phyloP scores from a whole-genome alignment of 2,797 vertebrate species.

The Tragopan temminckii region DNA sequence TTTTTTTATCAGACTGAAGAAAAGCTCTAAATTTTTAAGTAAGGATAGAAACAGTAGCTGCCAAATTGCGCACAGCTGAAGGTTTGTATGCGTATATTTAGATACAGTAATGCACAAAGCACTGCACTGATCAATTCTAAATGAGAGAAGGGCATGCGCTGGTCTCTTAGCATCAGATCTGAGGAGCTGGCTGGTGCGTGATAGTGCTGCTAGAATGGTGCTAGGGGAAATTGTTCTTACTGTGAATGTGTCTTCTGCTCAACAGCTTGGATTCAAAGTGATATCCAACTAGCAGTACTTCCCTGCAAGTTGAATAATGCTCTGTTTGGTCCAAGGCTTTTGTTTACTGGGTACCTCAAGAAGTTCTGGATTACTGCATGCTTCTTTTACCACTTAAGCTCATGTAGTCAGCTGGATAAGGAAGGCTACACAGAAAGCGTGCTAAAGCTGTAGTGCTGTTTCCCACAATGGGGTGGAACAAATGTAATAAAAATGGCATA shows the following conservation, averaged over 20 bases:
- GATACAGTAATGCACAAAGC: conserved; percentile 58
- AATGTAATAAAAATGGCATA: no score
- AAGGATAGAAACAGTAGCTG: conserved; percentile 22
- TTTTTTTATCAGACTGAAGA: conserved; percentile 10
- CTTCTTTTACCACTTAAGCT: no score
- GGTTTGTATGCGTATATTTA: conserved; percentile 20
- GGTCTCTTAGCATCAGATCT: conserved; percentile 36
- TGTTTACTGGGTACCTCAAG: no score
- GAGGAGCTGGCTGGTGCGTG: conserved; percentile 11
- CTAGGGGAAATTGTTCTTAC: neutral
- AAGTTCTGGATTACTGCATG: no score
- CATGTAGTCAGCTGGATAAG: no score
- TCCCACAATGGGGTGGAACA: no score
- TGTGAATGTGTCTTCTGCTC: neutral
- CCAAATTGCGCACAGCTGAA: conserved; percentile 38
- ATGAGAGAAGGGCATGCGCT: conserved; percentile 54
- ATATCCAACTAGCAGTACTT: neutral
- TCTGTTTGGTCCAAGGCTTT: neutral
- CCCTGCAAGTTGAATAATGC: neutral
- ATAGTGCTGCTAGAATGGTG: neutral
- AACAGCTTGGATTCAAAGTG: neutral
- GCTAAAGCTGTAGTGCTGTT: no score
- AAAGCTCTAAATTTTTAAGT: conserved; percentile 60
- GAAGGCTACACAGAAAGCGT: no score
- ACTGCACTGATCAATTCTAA: conserved; percentile 69